These are phyloP conservation scores for Bos javanicus DNA, from an alignment of 2,113 vertebrate genomes.

Conservation along the genomic window DNA sequence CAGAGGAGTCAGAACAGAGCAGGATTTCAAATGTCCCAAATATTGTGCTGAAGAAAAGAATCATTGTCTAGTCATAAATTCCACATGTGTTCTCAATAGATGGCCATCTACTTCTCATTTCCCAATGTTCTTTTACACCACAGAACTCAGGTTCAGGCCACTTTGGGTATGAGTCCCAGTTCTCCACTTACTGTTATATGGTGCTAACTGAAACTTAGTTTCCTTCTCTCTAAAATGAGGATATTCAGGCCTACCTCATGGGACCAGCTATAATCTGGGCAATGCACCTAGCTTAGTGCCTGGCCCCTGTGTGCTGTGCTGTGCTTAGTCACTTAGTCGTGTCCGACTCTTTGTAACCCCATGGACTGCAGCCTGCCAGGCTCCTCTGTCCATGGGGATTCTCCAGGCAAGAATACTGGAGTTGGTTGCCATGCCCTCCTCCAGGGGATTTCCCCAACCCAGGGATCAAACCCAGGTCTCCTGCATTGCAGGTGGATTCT, in stretches of 20 bases:
- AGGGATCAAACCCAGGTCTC: neutral
- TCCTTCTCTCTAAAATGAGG: neutral
- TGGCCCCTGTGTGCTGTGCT: neutral
- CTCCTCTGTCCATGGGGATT: neutral
- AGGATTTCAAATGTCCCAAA: neutral
- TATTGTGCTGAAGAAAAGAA: neutral
- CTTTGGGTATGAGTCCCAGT: neutral
- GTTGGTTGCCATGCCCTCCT: neutral
- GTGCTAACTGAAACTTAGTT: neutral
- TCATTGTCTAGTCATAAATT: neutral
- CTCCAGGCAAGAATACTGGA: neutral
- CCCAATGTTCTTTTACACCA: neutral
- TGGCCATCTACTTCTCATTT: neutral
- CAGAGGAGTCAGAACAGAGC: neutral
- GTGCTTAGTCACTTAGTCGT: neutral
- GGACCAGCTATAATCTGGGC: neutral
- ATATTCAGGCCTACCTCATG: neutral
- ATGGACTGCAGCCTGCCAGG: neutral
- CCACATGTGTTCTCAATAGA: neutral
- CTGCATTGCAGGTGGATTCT: neutral
- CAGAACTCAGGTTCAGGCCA: neutral
- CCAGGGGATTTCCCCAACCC: neutral
- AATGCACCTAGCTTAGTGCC: neutral
- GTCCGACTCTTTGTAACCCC: neutral
- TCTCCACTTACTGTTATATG: neutral